These are phyloP conservation scores for Zapus hudsonius DNA, from an alignment of 2,113 vertebrate species.

Conservation along the genomic window DNA sequence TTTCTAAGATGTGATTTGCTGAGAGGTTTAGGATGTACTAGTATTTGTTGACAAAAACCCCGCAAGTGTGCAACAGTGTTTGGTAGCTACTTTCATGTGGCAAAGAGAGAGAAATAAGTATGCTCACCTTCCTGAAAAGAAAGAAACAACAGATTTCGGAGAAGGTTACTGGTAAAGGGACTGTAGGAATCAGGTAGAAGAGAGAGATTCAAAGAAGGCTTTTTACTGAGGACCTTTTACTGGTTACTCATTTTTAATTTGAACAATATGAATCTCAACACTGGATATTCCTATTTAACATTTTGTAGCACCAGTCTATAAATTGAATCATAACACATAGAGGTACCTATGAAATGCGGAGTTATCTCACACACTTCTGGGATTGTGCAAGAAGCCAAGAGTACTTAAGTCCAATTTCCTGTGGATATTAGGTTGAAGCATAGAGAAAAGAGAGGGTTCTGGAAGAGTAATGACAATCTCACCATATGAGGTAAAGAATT, in stretches of 20 bases:
- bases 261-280: background rate
- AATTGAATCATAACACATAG: background rate
- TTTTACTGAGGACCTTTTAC: background rate
- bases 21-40: background rate
- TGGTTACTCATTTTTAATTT: background rate
- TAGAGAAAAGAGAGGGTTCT: background rate
- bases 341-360: background rate
- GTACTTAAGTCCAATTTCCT: background rate
- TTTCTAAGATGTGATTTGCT: conserved; percentile 12
- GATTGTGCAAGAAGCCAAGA: background rate
- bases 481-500: background rate
- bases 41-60: background rate
- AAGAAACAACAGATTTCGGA: background rate
- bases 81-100: background rate
- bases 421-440: background rate
- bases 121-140: background rate
- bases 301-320: background rate
- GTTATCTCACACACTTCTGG: background rate
- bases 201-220: background rate
- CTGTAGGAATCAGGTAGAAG: background rate
- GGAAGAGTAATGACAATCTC: background rate
- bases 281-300: background rate
- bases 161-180: background rate
- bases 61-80: background rate
- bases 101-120: background rate